phyloP scores from a whole-genome alignment of 2,797 vertebrate genomes.

The Clarias pachynema region DNA sequence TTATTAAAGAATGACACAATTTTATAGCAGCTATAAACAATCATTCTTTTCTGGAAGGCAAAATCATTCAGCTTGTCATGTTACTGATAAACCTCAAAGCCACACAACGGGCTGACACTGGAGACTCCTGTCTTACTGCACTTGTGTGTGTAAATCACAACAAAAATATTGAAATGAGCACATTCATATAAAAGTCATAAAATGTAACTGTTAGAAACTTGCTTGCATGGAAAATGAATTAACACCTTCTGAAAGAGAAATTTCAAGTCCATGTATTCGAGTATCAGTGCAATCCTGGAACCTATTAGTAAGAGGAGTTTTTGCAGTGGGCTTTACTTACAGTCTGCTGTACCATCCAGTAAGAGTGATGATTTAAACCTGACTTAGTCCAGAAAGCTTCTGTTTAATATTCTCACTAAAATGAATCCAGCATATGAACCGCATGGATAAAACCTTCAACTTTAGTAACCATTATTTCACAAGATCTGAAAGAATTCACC shows the following conservation, averaged over 20 bases:
- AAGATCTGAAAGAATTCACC: not conserved
- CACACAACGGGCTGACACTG: not conserved
- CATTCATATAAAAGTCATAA: not conserved
- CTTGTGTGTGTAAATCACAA: not conserved
- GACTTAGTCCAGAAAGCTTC: not conserved
- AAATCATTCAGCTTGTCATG: not conserved
- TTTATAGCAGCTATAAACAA: not conserved
- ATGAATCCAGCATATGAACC: not conserved
- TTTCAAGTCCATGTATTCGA: not conserved
- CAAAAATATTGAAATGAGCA: not conserved
- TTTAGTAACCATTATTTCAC: conserved; percentile 21
- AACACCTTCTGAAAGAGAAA: not conserved
- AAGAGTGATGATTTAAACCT: conserved; percentile 14
- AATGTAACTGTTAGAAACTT: not conserved
- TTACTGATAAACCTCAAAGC: conserved; percentile 12
- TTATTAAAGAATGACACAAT: not conserved
- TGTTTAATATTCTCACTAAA: conserved; percentile 31
- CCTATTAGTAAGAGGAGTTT: not conserved
- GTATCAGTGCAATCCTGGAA: not conserved
- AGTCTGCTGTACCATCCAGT: not conserved
- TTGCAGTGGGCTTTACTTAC: not conserved
- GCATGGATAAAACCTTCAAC: conserved; percentile 18
- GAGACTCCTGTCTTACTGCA: not conserved
- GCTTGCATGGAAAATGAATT: not conserved
- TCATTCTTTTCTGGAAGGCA: not conserved